A percentile compares a stretch with the other conserved stretches of the same genome.
Evolutionary conservation across 2,113 vertebrate species (phyloP).

Genomic region (Struthidea cinerea): DNA sequence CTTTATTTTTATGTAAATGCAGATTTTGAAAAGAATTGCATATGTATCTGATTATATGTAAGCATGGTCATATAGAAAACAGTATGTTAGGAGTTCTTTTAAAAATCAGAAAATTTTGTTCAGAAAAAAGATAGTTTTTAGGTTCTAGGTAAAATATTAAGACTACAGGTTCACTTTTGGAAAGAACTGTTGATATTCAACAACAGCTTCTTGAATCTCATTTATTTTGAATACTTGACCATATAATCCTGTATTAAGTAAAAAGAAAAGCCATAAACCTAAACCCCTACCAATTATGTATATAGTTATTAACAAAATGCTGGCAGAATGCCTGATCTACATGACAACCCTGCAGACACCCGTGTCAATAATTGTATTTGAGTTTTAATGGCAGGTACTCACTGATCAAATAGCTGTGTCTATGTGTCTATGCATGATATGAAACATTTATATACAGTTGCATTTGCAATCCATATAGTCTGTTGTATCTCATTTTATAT

Average conservation of each 20-base stretch:
- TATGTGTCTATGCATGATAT: constrained; percentile 1
- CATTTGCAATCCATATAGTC: not conserved
- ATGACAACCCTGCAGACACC: not conserved
- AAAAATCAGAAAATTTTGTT: not conserved
- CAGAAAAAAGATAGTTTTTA: not conserved
- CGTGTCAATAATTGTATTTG: constrained; percentile 15
- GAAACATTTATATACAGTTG: constrained; percentile 56
- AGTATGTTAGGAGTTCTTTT: not conserved
- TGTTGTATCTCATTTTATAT: constrained; percentile 12
- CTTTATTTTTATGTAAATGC: not conserved
- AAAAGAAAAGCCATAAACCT: not conserved
- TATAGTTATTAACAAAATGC: constrained; percentile 3
- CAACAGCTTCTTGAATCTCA: not conserved
- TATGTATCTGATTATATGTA: not conserved
- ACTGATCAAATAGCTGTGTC: constrained; percentile 7
- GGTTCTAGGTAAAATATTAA: not conserved
- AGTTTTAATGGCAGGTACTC: constrained; percentile 31
- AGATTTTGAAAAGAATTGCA: not conserved
- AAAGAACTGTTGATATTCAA: not conserved
- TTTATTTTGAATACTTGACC: not conserved
- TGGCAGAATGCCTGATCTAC: constrained; percentile 13
- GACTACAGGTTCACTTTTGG: not conserved
- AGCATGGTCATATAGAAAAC: not conserved
- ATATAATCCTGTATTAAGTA: not conserved
- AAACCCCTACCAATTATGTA: not conserved